Evolutionary conservation across 2,113 vertebrate genomes (phyloP).

Genomic region (Muscicapa adusta): DNA sequence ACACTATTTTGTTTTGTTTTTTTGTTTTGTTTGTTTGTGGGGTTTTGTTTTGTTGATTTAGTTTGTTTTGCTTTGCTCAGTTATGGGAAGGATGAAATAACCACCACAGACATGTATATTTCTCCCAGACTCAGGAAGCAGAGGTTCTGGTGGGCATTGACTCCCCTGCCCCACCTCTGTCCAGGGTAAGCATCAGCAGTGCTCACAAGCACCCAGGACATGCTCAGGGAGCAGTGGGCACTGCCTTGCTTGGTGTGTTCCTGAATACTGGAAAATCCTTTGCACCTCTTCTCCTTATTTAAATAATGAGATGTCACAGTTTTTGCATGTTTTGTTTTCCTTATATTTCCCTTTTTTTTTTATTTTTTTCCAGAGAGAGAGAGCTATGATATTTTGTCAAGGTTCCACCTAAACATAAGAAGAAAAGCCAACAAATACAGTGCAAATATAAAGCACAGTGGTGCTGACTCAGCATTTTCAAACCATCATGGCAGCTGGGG

Average conservation of each 20-base stretch:
- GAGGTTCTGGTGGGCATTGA: neutral
- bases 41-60: neutral
- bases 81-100: neutral
- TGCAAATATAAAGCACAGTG: neutral
- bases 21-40: neutral
- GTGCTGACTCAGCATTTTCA: neutral
- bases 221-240: neutral
- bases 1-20: neutral
- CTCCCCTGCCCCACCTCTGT: neutral
- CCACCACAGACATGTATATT: neutral
- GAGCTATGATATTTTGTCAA: neutral
- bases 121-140: neutral
- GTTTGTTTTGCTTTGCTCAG: neutral
- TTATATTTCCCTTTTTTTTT: neutral
- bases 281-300: neutral
- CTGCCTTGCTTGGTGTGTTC: rapidly evolving
- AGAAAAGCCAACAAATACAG: neutral
- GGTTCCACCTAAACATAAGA: neutral
- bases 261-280: neutral
- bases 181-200: neutral
- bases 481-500: neutral
- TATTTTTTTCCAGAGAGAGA: neutral
- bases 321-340: neutral
- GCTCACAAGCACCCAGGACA: neutral
- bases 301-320: neutral